Base-by-base conservation (phyloP, 2,113 vertebrate genomes). In the Oreochromis aureus region DNA sequence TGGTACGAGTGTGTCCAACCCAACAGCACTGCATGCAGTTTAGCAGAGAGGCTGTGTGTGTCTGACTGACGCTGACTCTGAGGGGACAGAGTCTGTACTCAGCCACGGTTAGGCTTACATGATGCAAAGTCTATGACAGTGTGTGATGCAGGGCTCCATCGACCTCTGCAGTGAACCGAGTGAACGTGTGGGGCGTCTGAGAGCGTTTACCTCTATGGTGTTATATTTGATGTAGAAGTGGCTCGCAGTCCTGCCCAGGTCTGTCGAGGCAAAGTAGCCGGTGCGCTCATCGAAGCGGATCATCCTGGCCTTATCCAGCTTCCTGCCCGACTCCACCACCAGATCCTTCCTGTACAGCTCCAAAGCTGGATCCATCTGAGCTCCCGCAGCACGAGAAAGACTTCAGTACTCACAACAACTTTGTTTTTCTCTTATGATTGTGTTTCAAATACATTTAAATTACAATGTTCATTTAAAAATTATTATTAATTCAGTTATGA, bases 211-310 rank as follows among this genome's bases (percentile, higher is more conserved):
- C 99, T 99, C 98, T 39, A 99, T 99, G 51, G 99, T 99, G 93
- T 97, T 99, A 93, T 99, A 99, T 92, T 96, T 98, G 95, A 99
- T 99, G 94, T 99, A 99, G 95, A 97, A 99, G 96, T 99, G 98
- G 90, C 98, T 99, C 88, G 99, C 97, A 1, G 98, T 99, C 95
- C 99, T 96, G 89, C 98, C 99, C 92, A 99, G 94, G 93, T 99
- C 99, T 2, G 99, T 99, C 39, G 98, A 98, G 61, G 97, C 97
- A 89, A 98, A 99, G 95, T 99, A 99, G 15, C 98, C 98, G 6
- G 98, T 99, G 83, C 98, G 96, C 84, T 99, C 98, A 89, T 99
- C 98, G 87, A 98, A 99, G 82, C 98, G 98, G 95, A 99, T 99
- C 98, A 99, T 99, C 27, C 97, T 96, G 51, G 98, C 98, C 95